These are phyloP conservation scores for Mesocricetus auratus DNA, from an alignment of 2,113 vertebrate genomes.

Conservation along the genomic window DNA sequence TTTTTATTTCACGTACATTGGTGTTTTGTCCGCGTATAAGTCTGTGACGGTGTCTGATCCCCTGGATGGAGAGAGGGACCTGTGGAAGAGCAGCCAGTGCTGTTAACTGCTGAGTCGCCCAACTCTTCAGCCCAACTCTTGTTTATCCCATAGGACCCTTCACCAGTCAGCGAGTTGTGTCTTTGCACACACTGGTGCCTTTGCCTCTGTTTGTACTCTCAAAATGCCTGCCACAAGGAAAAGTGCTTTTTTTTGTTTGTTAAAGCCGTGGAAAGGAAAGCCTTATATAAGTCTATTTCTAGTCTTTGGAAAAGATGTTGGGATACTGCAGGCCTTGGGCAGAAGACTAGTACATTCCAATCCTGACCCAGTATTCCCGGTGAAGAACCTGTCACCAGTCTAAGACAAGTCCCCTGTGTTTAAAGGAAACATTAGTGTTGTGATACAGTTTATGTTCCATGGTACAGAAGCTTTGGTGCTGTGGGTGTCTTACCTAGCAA, in stretches of 20 bases:
- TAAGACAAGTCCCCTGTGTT: background rate
- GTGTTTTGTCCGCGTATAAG: background rate
- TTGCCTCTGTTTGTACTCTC: conserved; percentile 30
- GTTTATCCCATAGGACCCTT: background rate
- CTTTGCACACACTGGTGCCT: background rate
- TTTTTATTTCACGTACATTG: background rate
- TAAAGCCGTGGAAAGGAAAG: background rate
- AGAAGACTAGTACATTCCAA: background rate
- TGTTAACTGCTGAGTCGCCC: background rate
- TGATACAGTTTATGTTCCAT: background rate
- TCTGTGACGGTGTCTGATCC: too few species aligned
- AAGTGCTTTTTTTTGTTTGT: background rate
- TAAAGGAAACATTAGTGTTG: background rate
- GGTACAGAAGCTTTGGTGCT: background rate
- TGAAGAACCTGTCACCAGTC: background rate
- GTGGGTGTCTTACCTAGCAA: conserved; percentile 26
- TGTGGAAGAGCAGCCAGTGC: background rate
- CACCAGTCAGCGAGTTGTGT: background rate
- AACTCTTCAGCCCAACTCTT: background rate
- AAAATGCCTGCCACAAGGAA: conserved; percentile 28
- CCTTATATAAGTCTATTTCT: conserved; percentile 20
- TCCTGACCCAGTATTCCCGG: background rate
- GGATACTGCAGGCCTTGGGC: background rate
- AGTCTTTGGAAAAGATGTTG: conserved; percentile 13
- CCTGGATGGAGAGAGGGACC: too few species aligned